Evolutionary conservation across 2,888 invertebrate genomes (phyloP).

Genomic region (Drosophila barbarae): DNA sequence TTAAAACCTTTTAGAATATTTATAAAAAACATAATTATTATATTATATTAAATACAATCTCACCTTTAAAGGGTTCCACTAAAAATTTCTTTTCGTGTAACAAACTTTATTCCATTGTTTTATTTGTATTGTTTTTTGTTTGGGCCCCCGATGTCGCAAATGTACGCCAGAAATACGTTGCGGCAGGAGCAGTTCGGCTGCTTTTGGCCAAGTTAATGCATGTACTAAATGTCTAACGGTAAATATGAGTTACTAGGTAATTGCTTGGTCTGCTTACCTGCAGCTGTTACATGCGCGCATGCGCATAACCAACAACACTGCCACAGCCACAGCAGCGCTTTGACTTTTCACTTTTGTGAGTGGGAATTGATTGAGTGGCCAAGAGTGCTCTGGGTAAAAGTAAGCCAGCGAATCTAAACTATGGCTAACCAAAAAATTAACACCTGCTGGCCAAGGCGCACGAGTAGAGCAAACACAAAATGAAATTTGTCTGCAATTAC

Average conservation of each 20-base stretch:
- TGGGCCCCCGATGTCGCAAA: constrained; percentile 41
- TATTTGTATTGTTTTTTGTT: constrained; percentile 17
- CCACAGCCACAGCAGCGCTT: constrained; percentile 35
- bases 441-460: constrained; percentile 56
- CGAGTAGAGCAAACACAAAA: constrained; percentile 48
- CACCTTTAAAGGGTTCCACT: neutral
- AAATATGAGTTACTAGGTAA: constrained; percentile 74
- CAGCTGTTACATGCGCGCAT: constrained; percentile 49
- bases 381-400: constrained; percentile 45
- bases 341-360: constrained; percentile 73
- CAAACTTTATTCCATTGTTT: constrained; percentile 27
- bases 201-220: constrained; percentile 61
- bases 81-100: neutral
- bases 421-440: constrained; percentile 58
- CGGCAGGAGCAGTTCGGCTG: constrained; percentile 36
- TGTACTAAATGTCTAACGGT: constrained; percentile 71
- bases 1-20: too few species aligned
- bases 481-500: constrained; percentile 53
- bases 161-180: constrained; percentile 33
- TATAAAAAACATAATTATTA: neutral
- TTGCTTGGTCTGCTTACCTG: constrained; percentile 61
- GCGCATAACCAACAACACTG: constrained; percentile 42
- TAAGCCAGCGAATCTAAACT: constrained; percentile 39
- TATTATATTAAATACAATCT: neutral
- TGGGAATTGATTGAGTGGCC: constrained; percentile 69